These are phyloP conservation scores for Altica lythri DNA, from an alignment of 2,888 invertebrate species.

Conservation along the genomic window DNA sequence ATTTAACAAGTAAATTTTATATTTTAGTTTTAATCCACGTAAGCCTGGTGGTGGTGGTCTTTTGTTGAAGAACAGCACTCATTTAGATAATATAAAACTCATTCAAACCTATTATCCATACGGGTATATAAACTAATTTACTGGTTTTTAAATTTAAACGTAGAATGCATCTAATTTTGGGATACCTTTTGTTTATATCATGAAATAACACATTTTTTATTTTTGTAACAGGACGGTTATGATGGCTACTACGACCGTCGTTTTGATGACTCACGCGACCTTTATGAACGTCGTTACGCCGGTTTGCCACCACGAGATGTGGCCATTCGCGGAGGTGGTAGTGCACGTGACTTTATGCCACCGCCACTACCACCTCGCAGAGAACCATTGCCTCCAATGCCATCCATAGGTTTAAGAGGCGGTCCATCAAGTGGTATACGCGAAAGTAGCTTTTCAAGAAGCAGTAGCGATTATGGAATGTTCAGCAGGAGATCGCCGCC, in stretches of 20 bases:
- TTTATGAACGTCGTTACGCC: constrained; percentile 81
- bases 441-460: constrained; percentile 64
- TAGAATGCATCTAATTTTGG: too few species aligned
- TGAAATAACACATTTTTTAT: too few species aligned
- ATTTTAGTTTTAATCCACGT: too few species aligned
- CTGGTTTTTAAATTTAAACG: too few species aligned
- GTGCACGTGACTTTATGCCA: constrained; percentile 69
- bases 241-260: constrained; percentile 83
- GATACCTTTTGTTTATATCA: too few species aligned
- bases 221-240: constrained; percentile 70
- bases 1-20: too few species aligned
- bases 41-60: too few species aligned
- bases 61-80: too few species aligned
- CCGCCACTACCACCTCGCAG: constrained; percentile 73
- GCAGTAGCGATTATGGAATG: constrained; percentile 72
- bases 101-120: too few species aligned
- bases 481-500: constrained; percentile 84
- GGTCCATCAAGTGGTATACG: constrained; percentile 69
- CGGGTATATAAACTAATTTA: too few species aligned
- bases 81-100: too few species aligned
- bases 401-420: constrained; percentile 58
- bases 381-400: constrained; percentile 78
- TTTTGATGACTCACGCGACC: constrained; percentile 77
- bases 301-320: constrained; percentile 58
- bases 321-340: constrained; percentile 55